A percentile compares a stretch with the other conserved stretches of the same genome.
Conservation (phyloP, 2,113 vertebrate species). For the Phylloscopus trochilus region DNA sequence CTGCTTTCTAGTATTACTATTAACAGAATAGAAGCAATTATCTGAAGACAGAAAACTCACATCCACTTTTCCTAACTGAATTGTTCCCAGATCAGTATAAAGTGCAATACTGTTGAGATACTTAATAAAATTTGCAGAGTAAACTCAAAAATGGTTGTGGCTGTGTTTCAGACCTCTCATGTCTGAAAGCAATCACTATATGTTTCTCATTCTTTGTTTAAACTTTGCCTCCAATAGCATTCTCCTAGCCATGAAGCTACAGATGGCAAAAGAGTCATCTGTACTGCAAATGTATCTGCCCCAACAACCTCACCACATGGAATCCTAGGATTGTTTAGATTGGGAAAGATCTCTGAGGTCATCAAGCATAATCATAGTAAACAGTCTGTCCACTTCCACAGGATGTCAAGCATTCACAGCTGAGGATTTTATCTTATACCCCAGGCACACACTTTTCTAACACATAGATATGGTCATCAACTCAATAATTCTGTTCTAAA, state of each 20-base stretch:
- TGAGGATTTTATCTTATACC: not conserved
- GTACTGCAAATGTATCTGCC: rapidly evolving
- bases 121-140: not conserved
- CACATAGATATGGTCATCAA: rapidly evolving
- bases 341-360: not conserved
- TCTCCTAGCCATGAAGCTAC: not conserved
- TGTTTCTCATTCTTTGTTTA: not conserved
- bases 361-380: not conserved
- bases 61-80: not conserved
- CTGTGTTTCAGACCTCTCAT: not conserved
- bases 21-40: not conserved
- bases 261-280: not conserved
- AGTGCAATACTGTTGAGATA: not conserved
- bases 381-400: not conserved
- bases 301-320: not conserved
- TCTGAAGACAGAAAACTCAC: not conserved
- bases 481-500: not conserved
- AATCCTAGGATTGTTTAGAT: not conserved
- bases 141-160: not conserved
- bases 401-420: not conserved
- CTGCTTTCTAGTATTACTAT: not conserved
- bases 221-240: not conserved
- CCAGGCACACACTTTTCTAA: not conserved
- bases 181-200: not conserved
- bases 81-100: not conserved